Evolutionary conservation across 2,888 invertebrate genomes (phyloP).

Genomic region (Serrognathus titanus): DNA sequence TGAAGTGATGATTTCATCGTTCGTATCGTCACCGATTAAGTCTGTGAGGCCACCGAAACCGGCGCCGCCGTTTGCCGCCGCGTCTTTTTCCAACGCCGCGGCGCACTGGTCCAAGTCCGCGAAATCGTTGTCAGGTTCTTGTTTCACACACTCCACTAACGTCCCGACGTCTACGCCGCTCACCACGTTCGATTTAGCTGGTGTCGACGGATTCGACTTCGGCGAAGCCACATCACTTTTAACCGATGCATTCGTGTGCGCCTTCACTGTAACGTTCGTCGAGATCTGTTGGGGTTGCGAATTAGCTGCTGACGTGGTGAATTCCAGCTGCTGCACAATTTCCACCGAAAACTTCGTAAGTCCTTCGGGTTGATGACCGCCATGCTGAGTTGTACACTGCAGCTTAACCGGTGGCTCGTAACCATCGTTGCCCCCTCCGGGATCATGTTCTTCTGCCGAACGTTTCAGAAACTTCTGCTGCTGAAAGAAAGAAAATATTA

Average conservation of each 20-base stretch:
- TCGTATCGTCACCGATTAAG: constrained; percentile 80
- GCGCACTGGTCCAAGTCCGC: constrained; percentile 83
- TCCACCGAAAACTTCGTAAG: constrained; percentile 83
- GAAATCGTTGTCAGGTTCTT: constrained; percentile 76
- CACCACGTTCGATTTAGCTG: constrained; percentile 29
- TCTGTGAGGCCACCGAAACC: constrained; percentile 77
- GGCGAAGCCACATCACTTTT: constrained; percentile 57
- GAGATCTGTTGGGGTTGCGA: constrained; percentile 87
- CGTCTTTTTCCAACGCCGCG: constrained; percentile 81
- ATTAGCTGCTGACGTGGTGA: constrained; percentile 82
- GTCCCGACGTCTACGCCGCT: constrained; percentile 44
- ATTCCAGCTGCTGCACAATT: constrained; percentile 88
- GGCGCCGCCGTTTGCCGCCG: constrained; percentile 65
- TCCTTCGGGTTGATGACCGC: constrained; percentile 49
- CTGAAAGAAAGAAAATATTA: constrained; percentile 50
- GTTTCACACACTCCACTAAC: constrained; percentile 68
- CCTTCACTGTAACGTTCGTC: constrained; percentile 89
- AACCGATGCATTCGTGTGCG: constrained; percentile 66
- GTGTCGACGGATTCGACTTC: constrained; percentile 49
- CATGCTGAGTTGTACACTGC: constrained; percentile 58
- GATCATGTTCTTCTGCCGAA: constrained; percentile 66
- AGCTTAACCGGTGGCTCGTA: constrained; percentile 77
- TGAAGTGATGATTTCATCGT: constrained; percentile 70
- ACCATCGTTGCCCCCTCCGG: constrained; percentile 35
- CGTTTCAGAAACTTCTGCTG: constrained; percentile 82